A percentile compares a stretch with the other conserved stretches of the same genome.
phyloP scores from a whole-genome alignment of 2,888 invertebrate species.

The Cephalotes varians region DNA sequence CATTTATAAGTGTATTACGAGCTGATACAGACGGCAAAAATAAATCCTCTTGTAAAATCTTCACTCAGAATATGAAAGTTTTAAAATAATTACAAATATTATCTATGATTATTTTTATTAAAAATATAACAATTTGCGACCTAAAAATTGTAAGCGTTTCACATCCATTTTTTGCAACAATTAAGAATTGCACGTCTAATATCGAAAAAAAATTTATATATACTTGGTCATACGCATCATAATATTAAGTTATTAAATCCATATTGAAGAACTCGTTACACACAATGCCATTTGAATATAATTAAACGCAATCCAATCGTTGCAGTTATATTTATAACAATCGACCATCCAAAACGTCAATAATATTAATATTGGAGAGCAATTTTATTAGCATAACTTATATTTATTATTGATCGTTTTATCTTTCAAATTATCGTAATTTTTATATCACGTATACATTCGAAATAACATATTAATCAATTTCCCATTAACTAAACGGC shows the following conservation, averaged over 20 bases:
- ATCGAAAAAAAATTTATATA: background rate
- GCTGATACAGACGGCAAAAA: background rate
- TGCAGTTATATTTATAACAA: background rate
- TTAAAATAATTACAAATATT: background rate
- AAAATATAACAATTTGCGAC: background rate
- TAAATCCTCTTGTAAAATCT: background rate
- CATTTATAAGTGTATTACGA: slow-evolving; percentile 1
- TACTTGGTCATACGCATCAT: background rate
- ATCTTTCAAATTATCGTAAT: slow-evolving; percentile 17
- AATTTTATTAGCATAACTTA: slow-evolving; percentile 13
- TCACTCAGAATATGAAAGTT: background rate
- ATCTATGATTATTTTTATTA: background rate
- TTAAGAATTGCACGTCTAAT: background rate
- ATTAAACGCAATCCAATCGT: background rate
- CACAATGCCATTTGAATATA: background rate
- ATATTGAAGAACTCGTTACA: background rate
- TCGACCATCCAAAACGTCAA: background rate
- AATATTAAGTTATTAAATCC: slow-evolving; percentile 2
- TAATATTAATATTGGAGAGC: background rate
- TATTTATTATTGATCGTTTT: background rate
- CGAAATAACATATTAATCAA: slow-evolving; percentile 29
- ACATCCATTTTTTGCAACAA: background rate
- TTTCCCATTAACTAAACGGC: slow-evolving; percentile 30
- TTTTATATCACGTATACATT: background rate
- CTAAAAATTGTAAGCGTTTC: background rate